Evolutionary conservation across 2,888 invertebrate genomes (phyloP), one percentile per base, ranked within the genome.

Genomic region (Saturnia pavonia): DNA sequence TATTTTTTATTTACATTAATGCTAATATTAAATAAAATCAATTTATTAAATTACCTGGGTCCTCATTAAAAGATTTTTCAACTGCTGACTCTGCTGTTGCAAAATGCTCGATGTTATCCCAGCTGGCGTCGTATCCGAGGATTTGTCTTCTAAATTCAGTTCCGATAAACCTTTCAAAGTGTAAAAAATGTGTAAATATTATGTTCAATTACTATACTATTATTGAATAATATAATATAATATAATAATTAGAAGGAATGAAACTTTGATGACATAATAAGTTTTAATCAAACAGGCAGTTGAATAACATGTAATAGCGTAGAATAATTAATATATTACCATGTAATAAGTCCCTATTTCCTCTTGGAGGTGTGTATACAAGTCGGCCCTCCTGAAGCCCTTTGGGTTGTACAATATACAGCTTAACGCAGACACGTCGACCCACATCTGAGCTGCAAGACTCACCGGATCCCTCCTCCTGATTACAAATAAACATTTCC

Each of bases 331-430:
- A 60, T 60, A 14, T 22, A 95, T 76, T 95, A 78, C 77, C 76
- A 66, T 78, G 77, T 77, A 74, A 57, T 54, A 77, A 75, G 25
- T 76, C 74, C 76, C 84, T 34, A 66, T 75, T 74, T 6, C 65
- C 71, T 19, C 57, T 67, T 6, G 94, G 92, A 69, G 94, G 94
- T 73, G 91, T 81, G 87, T 96, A 96, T 7, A 95, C 95, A 67
- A 98, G 96, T 77, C 96, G 95, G 77, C 97, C 96, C 84, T 98
- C 97, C 90, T 98, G 98, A 74, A 99, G 94, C 4, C 98, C 97
- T 89, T 97, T 98, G 43, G 97, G 97, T 85, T 98, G 97, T 73
- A 98, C 97, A 74, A 97, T 95, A 88, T 96, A 97, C 94, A 98
- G 88, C 0, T 88, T 87, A 78, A 92, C 81, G 69, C 82, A 81